Evolutionary conservation across 2,797 vertebrate genomes (phyloP), one percentile per base, ranked within the genome.

Genomic region (Danio jaintianensis): DNA sequence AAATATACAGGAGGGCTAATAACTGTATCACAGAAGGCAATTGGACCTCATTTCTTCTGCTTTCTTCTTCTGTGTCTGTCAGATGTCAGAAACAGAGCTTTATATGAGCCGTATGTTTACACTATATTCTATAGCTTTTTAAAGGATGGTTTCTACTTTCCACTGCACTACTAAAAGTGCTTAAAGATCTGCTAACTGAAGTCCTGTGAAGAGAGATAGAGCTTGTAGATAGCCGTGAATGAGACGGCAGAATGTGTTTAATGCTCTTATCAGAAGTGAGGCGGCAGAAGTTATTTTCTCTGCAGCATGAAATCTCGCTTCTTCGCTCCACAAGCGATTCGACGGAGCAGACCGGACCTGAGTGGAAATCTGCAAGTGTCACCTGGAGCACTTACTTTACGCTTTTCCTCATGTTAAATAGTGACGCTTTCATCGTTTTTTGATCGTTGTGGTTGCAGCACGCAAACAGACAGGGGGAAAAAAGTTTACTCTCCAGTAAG

Each of bases 231-330:
- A 20, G 36, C 16, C n/a, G 77, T 22, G 45, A 71, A 50, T 73
- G 66, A 73, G 45, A 87, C 87, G 10, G 36, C 69, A 89, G 88
- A 85, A 85, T 85, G 86, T 83, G 12, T 78, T 86, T 91, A 91
- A 93, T 88, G 82, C 88, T 89, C 89, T 92, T 93, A 92, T 92
- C 90, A 88, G 89, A 80, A 86, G 82, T 85, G 89, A 86, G 83
- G 89, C 89, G 90, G 88, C 84, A 84, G 88, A 87, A 83, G 16
- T 40, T 11, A 15, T 86, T 86, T 56, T 85, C 75, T 83, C 58
- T 88, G 83, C 86, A 87, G 64, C 88, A 58, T 86, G 85, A 83
- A 72, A 83, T 85, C 88, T 88, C 89, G 89, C 86, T 64, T 72
- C 85, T 68, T 13, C 45, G 20, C 13, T 10, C 7, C 22, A n/a